Evolutionary conservation across 23 tunicate genomes (phyloP), one percentile per base, ranked within the genome.

Genomic region (Trididemnum clinides): DNA sequence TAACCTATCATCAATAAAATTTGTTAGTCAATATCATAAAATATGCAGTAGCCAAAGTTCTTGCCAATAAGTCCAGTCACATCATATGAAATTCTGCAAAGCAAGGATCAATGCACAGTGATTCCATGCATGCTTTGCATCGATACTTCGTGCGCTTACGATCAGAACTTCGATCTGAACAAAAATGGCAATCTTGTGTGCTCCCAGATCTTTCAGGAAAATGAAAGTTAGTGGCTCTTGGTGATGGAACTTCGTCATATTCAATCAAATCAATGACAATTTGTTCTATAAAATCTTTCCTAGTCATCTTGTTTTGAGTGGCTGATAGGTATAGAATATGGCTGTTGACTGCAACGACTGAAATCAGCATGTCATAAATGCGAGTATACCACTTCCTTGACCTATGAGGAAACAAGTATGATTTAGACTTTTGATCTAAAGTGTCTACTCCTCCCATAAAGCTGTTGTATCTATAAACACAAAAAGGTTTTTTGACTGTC

Each of bases 331-430:
- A 39, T 73, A 38, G 29, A 39, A 73, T 38, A 37, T 73, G 80
- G 80, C 57, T 39, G 57, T 73, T 73, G 80, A 73, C 80, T 37
- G 57, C 57, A 73, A 39, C 57, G 54, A 73, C 80, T 37, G 57
- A 37, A 37, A 73, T 38, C 54, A 73, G 80, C 80, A 73, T 73
- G 80, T 73, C 80, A 73, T 18, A 73, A 73, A 73, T 73, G 57
- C 80, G 57, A 37, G 29, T 73, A 73, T 73, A 73, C 80, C 80
- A 73, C 57, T 73, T 73, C 29, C 54, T 73, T 36, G 80, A 73
- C 80, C 80, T 73, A 73, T 73, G 80, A 39, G 80, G 80, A 39
- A 73, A 73, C 54, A 37, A 73, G 57, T 73, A 73, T 39, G 57
- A 37, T 73, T 73, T 73, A 28, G 80, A 73, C 57, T 39, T 37